Base-by-base conservation (phyloP, 2,113 vertebrate genomes). In the Rhombomys opimus region DNA sequence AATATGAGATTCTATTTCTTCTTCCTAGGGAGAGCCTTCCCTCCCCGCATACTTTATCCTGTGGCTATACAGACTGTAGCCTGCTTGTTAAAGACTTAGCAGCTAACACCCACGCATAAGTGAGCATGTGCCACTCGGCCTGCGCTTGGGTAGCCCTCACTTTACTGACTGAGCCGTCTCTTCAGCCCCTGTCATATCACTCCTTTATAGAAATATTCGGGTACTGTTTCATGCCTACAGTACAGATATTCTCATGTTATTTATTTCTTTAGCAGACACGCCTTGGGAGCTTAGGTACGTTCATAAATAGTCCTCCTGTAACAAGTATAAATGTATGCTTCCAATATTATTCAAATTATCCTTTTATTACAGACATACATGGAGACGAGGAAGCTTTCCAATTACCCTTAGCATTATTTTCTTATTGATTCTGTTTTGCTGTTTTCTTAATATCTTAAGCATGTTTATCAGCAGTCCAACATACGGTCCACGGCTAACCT, bases 251-350 rank as follows among this genome's bases (percentile, higher is more conserved):
- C 54, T 93, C 30, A 67, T 91, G 32, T 67, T 95, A 27, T 77
- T 85, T 94, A 77, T 91, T 91, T 46, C 25, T 89, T 93, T 52
- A 95, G 50, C 17, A 90, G 86, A 50, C 32, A 52, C 32, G 82
- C 61, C 82, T 82, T 77, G 46, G 75, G 18, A 90, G 94, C 7
- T 67, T 57, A 25, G 3, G 32, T 52, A 54, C 4, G 38, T 30
- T 86, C 14, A 54, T 82, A 91, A 95, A n/a, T 77, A 86, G 54
- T 6, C 63, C 82, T 78, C 13, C 46, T 61, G 76, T 87, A 22
- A n/a, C 41, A 93, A 35, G 50, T 87, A 52, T 30, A 90, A 95
- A 91, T 52, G 90, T 63, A 61, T 61, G n/a, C 8, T 84, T 61
- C 30, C 80, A 88, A 54, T 65, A 78, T 70, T 80, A 85, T 75